phyloP scores from a whole-genome alignment of 1,140 invertebrate species.

The Dendrolimus kikuchii region DNA sequence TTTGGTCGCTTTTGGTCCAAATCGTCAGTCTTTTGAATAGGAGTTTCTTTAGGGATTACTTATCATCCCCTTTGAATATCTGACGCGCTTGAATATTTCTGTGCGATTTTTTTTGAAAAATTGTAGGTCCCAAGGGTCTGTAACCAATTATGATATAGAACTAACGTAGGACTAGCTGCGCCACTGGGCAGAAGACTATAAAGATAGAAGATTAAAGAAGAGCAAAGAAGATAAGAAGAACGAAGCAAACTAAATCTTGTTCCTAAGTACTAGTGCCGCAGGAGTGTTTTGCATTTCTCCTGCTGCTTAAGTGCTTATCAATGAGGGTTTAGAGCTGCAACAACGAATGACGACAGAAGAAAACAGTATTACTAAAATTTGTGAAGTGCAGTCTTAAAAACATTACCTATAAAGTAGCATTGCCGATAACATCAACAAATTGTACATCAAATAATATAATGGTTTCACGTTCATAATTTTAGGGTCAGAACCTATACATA shows the following conservation, averaged over 20 bases:
- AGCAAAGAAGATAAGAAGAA: slow-evolving; percentile 21
- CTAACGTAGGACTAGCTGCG: background rate
- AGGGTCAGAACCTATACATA: too few relatives aligned
- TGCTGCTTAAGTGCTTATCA: slow-evolving; percentile 93
- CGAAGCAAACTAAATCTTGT: slow-evolving; percentile 75
- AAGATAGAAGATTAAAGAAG: slow-evolving; percentile 7
- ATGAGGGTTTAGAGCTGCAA: slow-evolving; percentile 74
- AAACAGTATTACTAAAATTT: background rate
- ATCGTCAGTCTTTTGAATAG: too few relatives aligned
- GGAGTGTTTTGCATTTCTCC: slow-evolving; percentile 84
- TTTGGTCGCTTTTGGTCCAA: too few relatives aligned
- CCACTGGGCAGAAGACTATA: background rate
- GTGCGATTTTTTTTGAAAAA: too few relatives aligned
- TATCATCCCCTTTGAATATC: too few relatives aligned
- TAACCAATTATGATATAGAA: too few relatives aligned
- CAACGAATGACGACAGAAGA: slow-evolving; percentile 3
- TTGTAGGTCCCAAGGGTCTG: too few relatives aligned
- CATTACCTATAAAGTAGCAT: background rate
- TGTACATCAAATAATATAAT: too few relatives aligned
- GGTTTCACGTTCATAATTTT: too few relatives aligned
- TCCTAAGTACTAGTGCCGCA: slow-evolving; percentile 93
- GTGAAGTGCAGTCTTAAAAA: background rate
- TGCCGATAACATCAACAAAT: too few relatives aligned
- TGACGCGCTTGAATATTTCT: too few relatives aligned
- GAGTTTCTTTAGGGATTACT: too few relatives aligned